Evolutionary conservation across 2,797 vertebrate genomes (phyloP), one percentile per base, ranked within the genome.

Genomic region (Furcifer pardalis): DNA sequence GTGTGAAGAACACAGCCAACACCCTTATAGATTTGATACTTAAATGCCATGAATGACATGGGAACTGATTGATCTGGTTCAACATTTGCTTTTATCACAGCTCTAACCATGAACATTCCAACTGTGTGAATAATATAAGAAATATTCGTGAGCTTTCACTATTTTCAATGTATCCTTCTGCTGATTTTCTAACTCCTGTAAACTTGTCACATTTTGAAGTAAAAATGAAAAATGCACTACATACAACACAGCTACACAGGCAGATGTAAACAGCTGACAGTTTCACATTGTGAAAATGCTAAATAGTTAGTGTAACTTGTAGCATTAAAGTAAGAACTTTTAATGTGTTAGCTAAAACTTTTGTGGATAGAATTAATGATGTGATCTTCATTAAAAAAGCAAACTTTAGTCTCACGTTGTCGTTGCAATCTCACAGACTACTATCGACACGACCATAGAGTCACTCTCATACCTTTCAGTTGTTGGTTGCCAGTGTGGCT

Each of bases 61-160:
- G 84, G 92, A 94, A 93, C 87, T 2, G 23, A 91, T 93, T 93
- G 92, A 95, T 95, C 93, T 94, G 95, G 94, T 89, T 94, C 93
- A 91, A 84, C 88, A 81, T 94, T 94, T 91, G 85, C 92, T 95
- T 91, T 94, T 82, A 23, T 94, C 93, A 92, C 88, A 93, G 88
- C 86, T 89, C 94, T 95, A 91, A 92, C 93, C 94, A 94, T 95
- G 95, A 96, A 95, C 95, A 95, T 91, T 94, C 93, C 92, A 95
- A 89, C 84, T 90, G 88, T 81, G 86, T 91, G 92, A 94, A 95
- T 94, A 95, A 94, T 90, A 93, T 3, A 90, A 92, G 89, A 95
- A 88, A 89, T 88, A 94, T 91, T 90, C 77, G 87, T 84, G 91
- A 90, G 87, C 63, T 94, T 88, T 92, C 94, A 85, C 85, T 89